Conservation (phyloP, 2,113 vertebrate species). For the Acrocephalus kingi region DNA sequence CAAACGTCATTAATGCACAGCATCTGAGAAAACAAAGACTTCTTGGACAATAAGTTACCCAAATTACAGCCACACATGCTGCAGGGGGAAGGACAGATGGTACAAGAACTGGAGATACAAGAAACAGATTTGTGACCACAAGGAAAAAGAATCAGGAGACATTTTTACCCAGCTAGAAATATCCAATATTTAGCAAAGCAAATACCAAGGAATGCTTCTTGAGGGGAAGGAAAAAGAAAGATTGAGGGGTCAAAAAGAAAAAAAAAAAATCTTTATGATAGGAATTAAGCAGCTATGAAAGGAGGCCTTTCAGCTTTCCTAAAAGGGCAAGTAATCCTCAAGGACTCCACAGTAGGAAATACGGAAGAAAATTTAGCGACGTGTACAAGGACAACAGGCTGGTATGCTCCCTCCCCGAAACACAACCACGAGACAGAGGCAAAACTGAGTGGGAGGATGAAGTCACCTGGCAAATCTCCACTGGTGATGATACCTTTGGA, state of each 20-base stretch:
- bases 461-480: conserved; percentile 67
- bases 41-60: conserved; percentile 66
- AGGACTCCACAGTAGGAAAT: not conserved
- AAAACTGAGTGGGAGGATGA: conserved; percentile 68
- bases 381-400: conserved; percentile 43
- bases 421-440: conserved; percentile 56
- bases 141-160: conserved; percentile 56
- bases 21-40: conserved; percentile 58
- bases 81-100: conserved; percentile 62
- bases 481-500: conserved; percentile 68
- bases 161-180: conserved; percentile 60
- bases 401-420: conserved; percentile 34
- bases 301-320: conserved; percentile 9
- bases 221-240: not conserved
- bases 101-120: conserved; percentile 63
- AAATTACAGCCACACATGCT: conserved; percentile 67
- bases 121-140: conserved; percentile 69
- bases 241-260: not conserved
- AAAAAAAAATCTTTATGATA: not conserved
- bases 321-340: conserved; percentile 21
- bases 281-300: conserved; percentile 11
- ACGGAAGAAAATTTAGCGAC: not conserved
- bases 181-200: conserved; percentile 38
- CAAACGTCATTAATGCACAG: not conserved
- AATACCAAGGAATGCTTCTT: conserved; percentile 22